A percentile compares a stretch with the other conserved stretches of the same genome.
phyloP scores from a whole-genome alignment of 1,140 invertebrate genomes.

The Diabrotica undecimpunctata region DNA sequence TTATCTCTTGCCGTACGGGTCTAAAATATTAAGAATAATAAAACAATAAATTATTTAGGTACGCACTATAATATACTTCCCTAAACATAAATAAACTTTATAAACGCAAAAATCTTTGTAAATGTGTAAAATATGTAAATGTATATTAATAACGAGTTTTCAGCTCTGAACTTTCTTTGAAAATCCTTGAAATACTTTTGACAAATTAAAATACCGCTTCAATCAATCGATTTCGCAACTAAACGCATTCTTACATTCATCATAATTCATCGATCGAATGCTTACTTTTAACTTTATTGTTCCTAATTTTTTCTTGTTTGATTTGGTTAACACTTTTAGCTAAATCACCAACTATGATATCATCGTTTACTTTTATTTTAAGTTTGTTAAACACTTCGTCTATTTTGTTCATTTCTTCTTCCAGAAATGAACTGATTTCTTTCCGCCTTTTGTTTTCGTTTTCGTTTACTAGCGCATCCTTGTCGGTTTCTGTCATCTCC shows the following conservation, averaged over 20 bases:
- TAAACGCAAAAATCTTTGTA: no score
- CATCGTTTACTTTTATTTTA: conserved; percentile 3
- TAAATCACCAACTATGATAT: conserved; percentile 9
- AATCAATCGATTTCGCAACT: no score
- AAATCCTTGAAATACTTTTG: no score
- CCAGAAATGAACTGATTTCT: conserved; percentile 15
- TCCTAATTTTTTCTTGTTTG: conserved; percentile 4
- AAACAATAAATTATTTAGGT: no score
- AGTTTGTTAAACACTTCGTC: conserved; percentile 13
- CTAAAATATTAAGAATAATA: no score
- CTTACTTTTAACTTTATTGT: conserved; percentile 13
- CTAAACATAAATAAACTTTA: no score
- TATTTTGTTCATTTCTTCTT: conserved; percentile 16
- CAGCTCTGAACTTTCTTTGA: no score
- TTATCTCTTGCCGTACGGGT: no score
- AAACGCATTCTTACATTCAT: background rate
- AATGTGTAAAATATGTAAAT: no score
- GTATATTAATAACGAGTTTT: no score
- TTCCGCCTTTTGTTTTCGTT: conserved; percentile 11
- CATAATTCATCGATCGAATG: conserved; percentile 25
- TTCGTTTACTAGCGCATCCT: conserved; percentile 8
- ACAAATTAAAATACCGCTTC: no score
- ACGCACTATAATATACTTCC: no score
- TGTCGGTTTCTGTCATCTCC: conserved; percentile 18
- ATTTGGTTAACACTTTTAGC: conserved; percentile 14